These are phyloP conservation scores for Lineus longissimus DNA, from an alignment of 1,140 invertebrate species.

Conservation along the genomic window DNA sequence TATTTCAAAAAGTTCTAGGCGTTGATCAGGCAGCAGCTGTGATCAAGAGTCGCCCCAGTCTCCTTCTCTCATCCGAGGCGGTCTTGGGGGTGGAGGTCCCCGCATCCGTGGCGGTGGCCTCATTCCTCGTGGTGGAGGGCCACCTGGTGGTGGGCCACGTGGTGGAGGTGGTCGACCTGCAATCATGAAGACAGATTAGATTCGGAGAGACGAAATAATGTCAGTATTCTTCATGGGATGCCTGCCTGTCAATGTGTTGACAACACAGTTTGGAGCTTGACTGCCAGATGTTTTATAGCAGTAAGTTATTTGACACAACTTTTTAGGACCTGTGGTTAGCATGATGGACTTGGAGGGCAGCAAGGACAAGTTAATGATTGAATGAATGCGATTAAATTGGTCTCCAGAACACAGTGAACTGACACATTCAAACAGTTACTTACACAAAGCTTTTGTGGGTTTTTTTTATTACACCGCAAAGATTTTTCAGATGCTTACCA, in stretches of 20 bases:
- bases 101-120: constrained; percentile 10
- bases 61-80: too few species aligned
- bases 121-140: constrained; percentile 12
- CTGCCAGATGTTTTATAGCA: background rate
- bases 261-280: background rate
- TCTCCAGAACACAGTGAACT: background rate
- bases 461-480: background rate
- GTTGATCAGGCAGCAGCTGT: too few species aligned
- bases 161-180: constrained; percentile 28
- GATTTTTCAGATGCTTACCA: constrained; percentile 24
- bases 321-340: background rate
- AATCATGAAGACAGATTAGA: background rate
- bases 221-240: background rate
- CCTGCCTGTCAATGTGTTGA: background rate
- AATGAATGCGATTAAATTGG: background rate
- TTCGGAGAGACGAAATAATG: background rate
- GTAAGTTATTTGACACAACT: too few species aligned
- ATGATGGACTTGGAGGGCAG: background rate
- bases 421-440: background rate
- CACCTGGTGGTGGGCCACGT: constrained; percentile 19
- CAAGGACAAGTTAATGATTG: too few species aligned
- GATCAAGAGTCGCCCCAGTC: too few species aligned
- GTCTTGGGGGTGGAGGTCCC: constrained; percentile 37
- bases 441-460: background rate
- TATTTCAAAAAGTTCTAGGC: too few species aligned